Base-by-base conservation (phyloP, 2,113 vertebrate genomes). In the Oreochromis tanganicae region DNA sequence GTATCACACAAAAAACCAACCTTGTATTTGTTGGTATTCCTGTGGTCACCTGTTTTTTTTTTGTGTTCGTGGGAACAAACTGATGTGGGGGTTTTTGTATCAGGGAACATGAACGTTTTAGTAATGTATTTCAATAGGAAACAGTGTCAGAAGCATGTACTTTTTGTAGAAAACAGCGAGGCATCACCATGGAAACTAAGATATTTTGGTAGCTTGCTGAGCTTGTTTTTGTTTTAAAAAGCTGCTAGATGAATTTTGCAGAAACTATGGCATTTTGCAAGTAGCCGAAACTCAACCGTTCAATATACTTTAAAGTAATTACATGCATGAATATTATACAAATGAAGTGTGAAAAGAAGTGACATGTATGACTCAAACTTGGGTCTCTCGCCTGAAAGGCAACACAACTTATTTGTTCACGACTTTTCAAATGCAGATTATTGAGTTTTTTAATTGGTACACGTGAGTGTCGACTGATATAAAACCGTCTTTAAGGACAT, bases 321-420 rank as follows among this genome's bases (percentile, higher is more conserved):
- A 75, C 13, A 29, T 48, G 9, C 21, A 29, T 75, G 21, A 48
- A 48, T 48, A 48, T 19, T 29, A 73, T 3, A 48, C 14, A 73
- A 27, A 73, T 46, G 3, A 73, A 27, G 5, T 17, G 21, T 73
- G 24, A 17, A 73, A 73, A 73, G 8, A 24, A 17, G 27, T 46
- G 68, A 75, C 21, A 4, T 0, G 14, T 0, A 75, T 75, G 41
- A 75, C 21, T 75, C 41, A 29, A 75, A 75, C 14, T 48, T 48
- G 9, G 68, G 68, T 48, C 68, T 7, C 41, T 46, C 13, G 5
- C 13, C 0, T 73, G 5, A 73, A 73, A 17, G 21, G 0, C 21
- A 46, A 27, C 38, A 73, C 19, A 16, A 46, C 8, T 27, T 10
- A 46, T 5, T 29, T 14, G 41, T 48, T 27, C 14, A 48, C 2